Conservation (phyloP, 2,888 invertebrate species). For the Deilephila porcellus region DNA sequence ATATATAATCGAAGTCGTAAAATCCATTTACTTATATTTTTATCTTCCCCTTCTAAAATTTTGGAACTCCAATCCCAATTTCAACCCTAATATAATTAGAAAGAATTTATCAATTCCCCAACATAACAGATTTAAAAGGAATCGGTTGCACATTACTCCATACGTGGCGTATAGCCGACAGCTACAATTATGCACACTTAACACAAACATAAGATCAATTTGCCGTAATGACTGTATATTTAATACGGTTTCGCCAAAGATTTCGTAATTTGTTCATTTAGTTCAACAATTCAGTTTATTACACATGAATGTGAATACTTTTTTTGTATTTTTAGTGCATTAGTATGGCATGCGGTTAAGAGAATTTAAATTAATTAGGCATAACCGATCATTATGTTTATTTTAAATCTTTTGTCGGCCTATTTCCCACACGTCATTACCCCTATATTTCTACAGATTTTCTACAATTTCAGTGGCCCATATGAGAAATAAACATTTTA, state of each 20-base stretch:
- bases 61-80: too few relatives aligned
- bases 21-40: too few relatives aligned
- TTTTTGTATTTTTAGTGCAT: neutral
- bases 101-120: neutral
- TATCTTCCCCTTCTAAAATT: too few relatives aligned
- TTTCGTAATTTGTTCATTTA: constrained; percentile 14
- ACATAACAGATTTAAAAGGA: neutral
- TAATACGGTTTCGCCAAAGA: constrained; percentile 9
- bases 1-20: too few relatives aligned
- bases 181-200: constrained; percentile 32
- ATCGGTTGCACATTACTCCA: neutral
- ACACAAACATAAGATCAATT: constrained; percentile 1
- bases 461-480: too few relatives aligned
- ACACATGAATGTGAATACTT: neutral
- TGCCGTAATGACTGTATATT: constrained; percentile 11
- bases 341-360: neutral
- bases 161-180: constrained; percentile 5
- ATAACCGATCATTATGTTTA: too few relatives aligned
- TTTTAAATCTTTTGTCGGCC: too few relatives aligned
- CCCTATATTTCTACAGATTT: too few relatives aligned
- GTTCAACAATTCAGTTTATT: neutral
- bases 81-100: neutral
- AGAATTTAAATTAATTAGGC: too few relatives aligned
- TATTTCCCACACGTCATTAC: too few relatives aligned
- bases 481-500: too few relatives aligned